Percentiles rank a stretch among this genome's conserved stretches.
Conservation (phyloP, 2,797 vertebrate genomes). For the Varecia variegata region DNA sequence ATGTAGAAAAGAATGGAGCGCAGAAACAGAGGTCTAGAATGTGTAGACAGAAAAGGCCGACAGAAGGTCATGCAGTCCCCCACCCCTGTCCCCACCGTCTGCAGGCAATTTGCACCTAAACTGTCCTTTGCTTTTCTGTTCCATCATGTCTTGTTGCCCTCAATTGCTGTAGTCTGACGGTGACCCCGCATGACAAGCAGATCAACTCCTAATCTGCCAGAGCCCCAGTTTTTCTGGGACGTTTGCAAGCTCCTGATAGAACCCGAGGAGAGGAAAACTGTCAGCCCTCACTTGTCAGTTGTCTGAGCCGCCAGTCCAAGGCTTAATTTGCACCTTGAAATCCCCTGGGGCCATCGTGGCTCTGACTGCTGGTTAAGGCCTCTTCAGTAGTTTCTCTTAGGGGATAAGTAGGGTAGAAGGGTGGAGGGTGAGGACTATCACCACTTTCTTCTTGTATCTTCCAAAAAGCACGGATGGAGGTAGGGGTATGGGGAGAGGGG, state of each 20-base stretch:
- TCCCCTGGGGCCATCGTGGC: conserved; percentile 22
- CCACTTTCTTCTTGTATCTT: neutral
- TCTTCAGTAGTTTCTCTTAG: conserved; percentile 1
- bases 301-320: neutral
- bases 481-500: neutral
- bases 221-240: conserved; percentile 56
- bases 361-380: conserved; percentile 73
- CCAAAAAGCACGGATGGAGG: neutral
- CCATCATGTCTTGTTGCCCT: conserved; percentile 49
- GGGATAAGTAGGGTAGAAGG: neutral
- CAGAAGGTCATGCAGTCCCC: neutral
- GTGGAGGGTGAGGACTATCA: neutral
- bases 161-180: conserved; percentile 33
- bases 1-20: neutral
- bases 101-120: neutral
- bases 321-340: conserved; percentile 61
- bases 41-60: neutral
- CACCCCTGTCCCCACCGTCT: accelerated
- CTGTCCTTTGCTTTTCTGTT: neutral
- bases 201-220: conserved; percentile 64
- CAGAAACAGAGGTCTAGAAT: neutral
- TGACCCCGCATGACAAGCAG: conserved; percentile 61
- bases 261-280: conserved; percentile 45
- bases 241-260: conserved; percentile 50
- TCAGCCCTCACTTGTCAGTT: conserved; percentile 42